Conservation (phyloP, 2,888 invertebrate genomes). For the Pristionchus maxplancki region DNA sequence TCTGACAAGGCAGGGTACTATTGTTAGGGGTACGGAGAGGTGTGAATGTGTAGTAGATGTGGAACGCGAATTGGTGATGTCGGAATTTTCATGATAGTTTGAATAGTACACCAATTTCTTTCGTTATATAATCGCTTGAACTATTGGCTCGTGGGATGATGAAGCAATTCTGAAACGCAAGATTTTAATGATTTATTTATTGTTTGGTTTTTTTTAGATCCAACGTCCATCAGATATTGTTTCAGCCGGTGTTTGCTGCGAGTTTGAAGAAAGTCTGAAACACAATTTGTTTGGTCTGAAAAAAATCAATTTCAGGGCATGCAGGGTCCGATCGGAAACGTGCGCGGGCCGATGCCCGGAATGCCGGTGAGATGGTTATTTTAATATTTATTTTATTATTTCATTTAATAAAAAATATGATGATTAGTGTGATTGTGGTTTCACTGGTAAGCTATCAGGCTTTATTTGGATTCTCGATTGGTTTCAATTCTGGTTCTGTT, state of each 20-base stretch:
- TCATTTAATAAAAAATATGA: background rate
- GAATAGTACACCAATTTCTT: too few relatives aligned
- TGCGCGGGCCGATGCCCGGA: background rate
- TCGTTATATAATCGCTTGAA: too few relatives aligned
- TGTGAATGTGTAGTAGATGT: too few relatives aligned
- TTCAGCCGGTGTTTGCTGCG: too few relatives aligned
- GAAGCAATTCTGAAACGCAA: background rate
- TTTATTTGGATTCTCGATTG: too few relatives aligned
- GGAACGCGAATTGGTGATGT: background rate
- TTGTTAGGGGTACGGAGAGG: background rate
- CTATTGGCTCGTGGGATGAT: background rate
- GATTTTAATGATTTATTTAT: too few relatives aligned
- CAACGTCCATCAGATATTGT: too few relatives aligned
- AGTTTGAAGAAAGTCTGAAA: too few relatives aligned
- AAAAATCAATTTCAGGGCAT: background rate
- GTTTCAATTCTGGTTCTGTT: too few relatives aligned
- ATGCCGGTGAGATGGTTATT: background rate
- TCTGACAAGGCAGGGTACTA: too few relatives aligned
- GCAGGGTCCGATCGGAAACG: background rate
- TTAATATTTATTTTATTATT: background rate
- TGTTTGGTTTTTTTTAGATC: too few relatives aligned
- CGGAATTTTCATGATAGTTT: too few relatives aligned
- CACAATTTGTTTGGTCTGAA: background rate
- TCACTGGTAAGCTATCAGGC: background rate
- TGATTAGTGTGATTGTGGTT: background rate